phyloP scores from a whole-genome alignment of 1,140 invertebrate genomes.

The Coboldia fuscipes region DNA sequence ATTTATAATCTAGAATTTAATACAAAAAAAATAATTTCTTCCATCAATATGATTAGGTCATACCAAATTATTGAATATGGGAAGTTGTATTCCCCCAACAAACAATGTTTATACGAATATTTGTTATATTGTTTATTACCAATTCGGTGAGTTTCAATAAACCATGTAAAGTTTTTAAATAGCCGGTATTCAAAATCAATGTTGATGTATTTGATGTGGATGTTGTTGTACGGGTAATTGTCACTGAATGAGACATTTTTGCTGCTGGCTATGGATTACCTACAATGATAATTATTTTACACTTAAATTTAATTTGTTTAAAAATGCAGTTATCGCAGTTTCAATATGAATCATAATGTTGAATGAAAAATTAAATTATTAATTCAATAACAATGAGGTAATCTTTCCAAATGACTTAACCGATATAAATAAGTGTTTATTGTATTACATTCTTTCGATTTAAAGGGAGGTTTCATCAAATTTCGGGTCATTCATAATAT shows the following conservation, averaged over 20 bases:
- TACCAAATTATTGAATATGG: not conserved
- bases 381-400: too few relatives aligned
- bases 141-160: conserved; percentile 49
- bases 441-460: too few relatives aligned
- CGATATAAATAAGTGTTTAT: too few relatives aligned
- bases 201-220: conserved; percentile 49
- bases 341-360: too few relatives aligned
- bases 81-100: not conserved
- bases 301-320: too few relatives aligned
- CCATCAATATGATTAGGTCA: not conserved
- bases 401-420: too few relatives aligned
- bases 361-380: too few relatives aligned
- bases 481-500: too few relatives aligned
- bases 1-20: conserved; percentile 41
- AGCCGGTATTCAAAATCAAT: conserved; percentile 52
- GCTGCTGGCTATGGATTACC: too few relatives aligned
- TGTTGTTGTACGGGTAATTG: conserved; percentile 62
- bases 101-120: not conserved
- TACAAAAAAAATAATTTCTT: not conserved
- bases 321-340: too few relatives aligned
- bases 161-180: conserved; percentile 45
- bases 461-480: too few relatives aligned
- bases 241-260: conserved; percentile 64
- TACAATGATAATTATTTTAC: too few relatives aligned
- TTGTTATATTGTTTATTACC: conserved; percentile 39